phyloP scores from a whole-genome alignment of 2,113 vertebrate genomes.

The Hiodon alosoides region DNA sequence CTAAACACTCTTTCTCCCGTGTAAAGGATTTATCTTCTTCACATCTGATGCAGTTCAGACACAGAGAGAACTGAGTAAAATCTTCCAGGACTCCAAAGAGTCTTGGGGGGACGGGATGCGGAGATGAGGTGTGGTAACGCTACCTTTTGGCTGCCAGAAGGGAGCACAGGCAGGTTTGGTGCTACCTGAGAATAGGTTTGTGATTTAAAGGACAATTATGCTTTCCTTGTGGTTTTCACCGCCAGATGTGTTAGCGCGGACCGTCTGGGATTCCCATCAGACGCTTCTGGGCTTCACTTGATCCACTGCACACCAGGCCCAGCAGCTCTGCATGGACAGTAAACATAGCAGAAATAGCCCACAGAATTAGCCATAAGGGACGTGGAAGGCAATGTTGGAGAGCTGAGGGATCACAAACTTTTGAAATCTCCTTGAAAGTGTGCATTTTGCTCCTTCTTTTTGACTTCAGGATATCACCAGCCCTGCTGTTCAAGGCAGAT shows the following conservation, averaged over 20 bases:
- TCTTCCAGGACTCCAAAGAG: too few species aligned
- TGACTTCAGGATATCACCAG: not conserved
- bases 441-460: not conserved
- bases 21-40: too few species aligned
- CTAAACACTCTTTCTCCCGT: too few species aligned
- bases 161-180: not conserved
- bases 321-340: not conserved
- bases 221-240: not conserved
- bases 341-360: not conserved
- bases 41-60: too few species aligned
- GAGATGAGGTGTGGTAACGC: too few species aligned
- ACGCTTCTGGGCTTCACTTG: not conserved
- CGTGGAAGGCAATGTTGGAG: too few species aligned
- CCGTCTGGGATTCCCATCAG: not conserved
- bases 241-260: not conserved
- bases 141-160: not conserved
- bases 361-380: too few species aligned
- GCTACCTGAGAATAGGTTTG: not conserved
- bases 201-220: slow-evolving; percentile 1
- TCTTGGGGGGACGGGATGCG: too few species aligned
- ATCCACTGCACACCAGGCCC: not conserved
- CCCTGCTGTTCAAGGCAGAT: not conserved
- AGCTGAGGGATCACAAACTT: too few species aligned
- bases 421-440: not conserved
- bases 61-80: too few species aligned